Percentiles rank a stretch among this genome's conserved stretches.
Evolutionary conservation across 2,888 invertebrate species (phyloP).

Genomic region (Chrysodeixis includens): DNA sequence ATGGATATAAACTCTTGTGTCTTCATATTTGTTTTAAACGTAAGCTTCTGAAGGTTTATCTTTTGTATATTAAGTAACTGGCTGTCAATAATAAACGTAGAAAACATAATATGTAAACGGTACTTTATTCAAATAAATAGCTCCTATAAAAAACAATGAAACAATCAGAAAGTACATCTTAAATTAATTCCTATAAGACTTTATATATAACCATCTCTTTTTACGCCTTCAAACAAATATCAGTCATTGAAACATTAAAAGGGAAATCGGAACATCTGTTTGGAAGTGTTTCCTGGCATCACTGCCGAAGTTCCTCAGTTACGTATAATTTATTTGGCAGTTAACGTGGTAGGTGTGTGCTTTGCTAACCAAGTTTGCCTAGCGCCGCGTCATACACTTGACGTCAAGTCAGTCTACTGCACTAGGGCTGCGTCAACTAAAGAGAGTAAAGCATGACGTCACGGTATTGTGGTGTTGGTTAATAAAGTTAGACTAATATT

Average conservation of each 20-base stretch:
- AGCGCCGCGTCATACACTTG: conserved; percentile 7
- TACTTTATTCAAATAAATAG: no score
- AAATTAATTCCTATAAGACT: no score
- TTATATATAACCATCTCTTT: no score
- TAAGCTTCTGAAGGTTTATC: no score
- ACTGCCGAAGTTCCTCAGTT: neutral
- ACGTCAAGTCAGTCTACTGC: conserved; percentile 14
- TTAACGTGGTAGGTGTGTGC: conserved; percentile 1
- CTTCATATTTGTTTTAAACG: no score
- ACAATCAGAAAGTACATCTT: no score
- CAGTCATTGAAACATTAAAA: neutral
- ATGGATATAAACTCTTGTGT: no score
- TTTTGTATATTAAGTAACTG: no score
- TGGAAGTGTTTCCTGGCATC: neutral
- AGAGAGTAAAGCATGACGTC: neutral
- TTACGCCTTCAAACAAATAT: neutral
- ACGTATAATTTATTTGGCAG: conserved; percentile 5
- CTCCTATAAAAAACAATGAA: no score
- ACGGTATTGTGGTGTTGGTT: neutral
- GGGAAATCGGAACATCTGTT: neutral
- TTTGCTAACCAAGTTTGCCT: conserved; percentile 12
- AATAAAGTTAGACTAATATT: neutral
- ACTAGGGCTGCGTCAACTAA: neutral
- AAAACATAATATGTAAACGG: no score
- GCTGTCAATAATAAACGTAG: no score